Evolutionary conservation across 2,113 vertebrate species (phyloP), one percentile per base, ranked within the genome.

Genomic region (Cricetomys ansorgei): DNA sequence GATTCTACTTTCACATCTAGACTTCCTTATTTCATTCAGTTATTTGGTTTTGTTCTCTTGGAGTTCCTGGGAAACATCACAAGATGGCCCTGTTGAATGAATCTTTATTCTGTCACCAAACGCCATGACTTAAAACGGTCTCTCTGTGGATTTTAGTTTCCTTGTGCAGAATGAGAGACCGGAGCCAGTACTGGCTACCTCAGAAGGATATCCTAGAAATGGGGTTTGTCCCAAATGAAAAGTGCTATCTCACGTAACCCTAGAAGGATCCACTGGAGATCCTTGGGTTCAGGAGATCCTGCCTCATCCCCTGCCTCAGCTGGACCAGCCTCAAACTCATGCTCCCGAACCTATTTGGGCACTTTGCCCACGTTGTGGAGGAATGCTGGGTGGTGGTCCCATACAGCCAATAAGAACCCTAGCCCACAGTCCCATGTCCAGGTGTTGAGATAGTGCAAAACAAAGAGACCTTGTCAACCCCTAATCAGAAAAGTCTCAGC

Each of bases 341-440:
- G 83, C 98, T 99, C 90, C 97, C 99, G 97, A 99, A 99, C 86
- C 99, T 99, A 73, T 99, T 99, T 0, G 99, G 99, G 93, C 99
- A 99, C 95, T 99, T 99, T 75, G 98, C 99, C 55, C 98, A 99
- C 88, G 99, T 99, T 97, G 97, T 99, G 97, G 98, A 98, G 94
- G 99, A 99, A 53, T 99, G 99, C 97, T 99, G 99, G 77, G 99
- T 62, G 99, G 99, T 37, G 99, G 99, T 96, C 99, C 99, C 97
- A 99, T 99, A 99, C 99, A 99, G 97, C 99, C 99, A 91, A 99
- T 99, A 91, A 99, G 99, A 43, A 34, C 53, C 21, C 5, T 10
- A 1, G 12, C 45, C 45, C 6, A 13, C 27, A 27, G 16, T 93
- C 55, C 53, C 0, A 29, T 43, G 4, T 31, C n/a, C 50, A 0